phyloP scores from a whole-genome alignment of 2,888 invertebrate genomes.

The Tenthredo mesomela region DNA sequence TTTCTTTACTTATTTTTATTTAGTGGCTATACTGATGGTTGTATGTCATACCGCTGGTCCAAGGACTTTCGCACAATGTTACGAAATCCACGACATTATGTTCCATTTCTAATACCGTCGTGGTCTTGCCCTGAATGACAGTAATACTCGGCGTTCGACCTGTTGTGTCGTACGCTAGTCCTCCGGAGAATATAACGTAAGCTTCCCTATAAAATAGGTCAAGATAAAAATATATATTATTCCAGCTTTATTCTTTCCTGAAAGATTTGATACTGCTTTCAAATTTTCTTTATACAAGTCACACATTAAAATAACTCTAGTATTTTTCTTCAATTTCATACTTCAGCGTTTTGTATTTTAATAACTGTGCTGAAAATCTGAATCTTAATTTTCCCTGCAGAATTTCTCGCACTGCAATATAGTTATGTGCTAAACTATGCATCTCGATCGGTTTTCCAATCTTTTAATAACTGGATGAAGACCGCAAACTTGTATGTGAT shows the following conservation, averaged over 20 bases:
- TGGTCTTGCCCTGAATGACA: constrained; percentile 97
- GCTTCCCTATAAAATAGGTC: constrained; percentile 86
- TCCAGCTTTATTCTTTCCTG: not conserved
- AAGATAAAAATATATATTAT: constrained; percentile 47
- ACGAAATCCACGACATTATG: constrained; percentile 98
- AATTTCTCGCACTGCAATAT: constrained; percentile 11
- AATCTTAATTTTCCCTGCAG: not conserved
- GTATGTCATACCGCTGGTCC: constrained; percentile 87
- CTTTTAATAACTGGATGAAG: not conserved
- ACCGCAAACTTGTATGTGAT: not conserved
- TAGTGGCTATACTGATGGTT: constrained; percentile 42
- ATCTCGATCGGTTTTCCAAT: not conserved
- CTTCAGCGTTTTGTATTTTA: not conserved
- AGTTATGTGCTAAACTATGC: not conserved
- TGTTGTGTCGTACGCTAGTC: constrained; percentile 94
- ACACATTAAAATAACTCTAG: too few species aligned
- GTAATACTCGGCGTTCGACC: constrained; percentile 96
- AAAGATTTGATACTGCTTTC: too few species aligned
- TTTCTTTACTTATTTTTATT: constrained; percentile 33
- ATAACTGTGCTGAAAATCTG: not conserved
- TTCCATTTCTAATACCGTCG: constrained; percentile 99
- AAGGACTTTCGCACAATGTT: constrained; percentile 96
- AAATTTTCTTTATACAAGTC: too few species aligned
- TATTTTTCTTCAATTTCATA: too few species aligned
- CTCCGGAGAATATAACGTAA: constrained; percentile 98